These are phyloP conservation scores for Halictus quadricinctus DNA, from an alignment of 2,888 invertebrate species.

Conservation along the genomic window DNA sequence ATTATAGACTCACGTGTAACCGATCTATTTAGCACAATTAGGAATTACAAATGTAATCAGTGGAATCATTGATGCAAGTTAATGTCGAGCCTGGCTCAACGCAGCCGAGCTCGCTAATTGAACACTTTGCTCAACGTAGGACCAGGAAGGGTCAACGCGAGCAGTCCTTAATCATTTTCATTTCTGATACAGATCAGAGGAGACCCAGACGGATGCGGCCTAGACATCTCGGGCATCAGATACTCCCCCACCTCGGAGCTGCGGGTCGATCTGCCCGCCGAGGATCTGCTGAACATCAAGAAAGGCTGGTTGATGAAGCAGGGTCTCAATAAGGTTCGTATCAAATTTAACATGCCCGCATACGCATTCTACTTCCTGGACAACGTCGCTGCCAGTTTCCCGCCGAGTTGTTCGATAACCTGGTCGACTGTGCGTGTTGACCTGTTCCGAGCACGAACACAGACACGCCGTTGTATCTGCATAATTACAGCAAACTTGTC, in stretches of 20 bases:
- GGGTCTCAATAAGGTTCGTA: constrained; percentile 84
- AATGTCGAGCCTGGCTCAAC: neutral
- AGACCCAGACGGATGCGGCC: constrained; percentile 89
- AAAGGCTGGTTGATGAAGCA: constrained; percentile 96
- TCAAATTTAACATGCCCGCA: neutral
- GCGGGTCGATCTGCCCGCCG: constrained; percentile 88
- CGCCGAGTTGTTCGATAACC: neutral
- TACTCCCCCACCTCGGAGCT: constrained; percentile 84
- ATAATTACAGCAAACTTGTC: neutral
- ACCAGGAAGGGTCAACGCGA: neutral
- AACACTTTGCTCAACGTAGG: neutral
- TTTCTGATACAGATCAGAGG: constrained; percentile 86
- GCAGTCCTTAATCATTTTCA: neutral
- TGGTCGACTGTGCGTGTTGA: neutral
- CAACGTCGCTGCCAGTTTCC: neutral
- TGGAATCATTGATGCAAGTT: too few relatives aligned
- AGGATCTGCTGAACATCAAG: constrained; percentile 92
- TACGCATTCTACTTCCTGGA: neutral
- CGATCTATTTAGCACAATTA: too few relatives aligned
- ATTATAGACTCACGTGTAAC: too few relatives aligned
- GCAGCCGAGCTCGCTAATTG: neutral
- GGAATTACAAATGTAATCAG: too few relatives aligned
- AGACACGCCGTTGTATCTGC: neutral
- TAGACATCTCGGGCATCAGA: constrained; percentile 84
- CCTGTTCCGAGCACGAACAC: neutral